These are phyloP conservation scores for Psittacara wagleri DNA, from an alignment of 2,113 vertebrate species.

Conservation along the genomic window DNA sequence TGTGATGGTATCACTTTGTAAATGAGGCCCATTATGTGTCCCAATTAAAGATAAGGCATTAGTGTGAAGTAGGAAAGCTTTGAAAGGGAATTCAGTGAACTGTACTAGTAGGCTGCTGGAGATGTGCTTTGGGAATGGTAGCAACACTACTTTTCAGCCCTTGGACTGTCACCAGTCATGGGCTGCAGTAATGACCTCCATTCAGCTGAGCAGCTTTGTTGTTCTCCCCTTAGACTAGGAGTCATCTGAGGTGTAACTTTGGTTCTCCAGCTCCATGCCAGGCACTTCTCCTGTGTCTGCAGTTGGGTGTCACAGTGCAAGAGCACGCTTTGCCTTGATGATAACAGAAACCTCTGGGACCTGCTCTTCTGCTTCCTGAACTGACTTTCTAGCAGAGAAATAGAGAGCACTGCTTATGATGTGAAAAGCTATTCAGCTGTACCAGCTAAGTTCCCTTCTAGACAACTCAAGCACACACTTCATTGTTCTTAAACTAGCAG, in stretches of 20 bases:
- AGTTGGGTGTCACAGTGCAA: background rate
- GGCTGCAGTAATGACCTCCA: background rate
- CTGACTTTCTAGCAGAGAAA: background rate
- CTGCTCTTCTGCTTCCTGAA: background rate
- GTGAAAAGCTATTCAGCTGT: background rate
- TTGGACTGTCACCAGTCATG: background rate
- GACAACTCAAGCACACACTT: background rate
- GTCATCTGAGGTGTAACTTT: background rate
- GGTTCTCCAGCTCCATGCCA: background rate
- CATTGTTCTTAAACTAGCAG: background rate
- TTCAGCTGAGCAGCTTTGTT: background rate
- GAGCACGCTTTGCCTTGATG: fast-evolving
- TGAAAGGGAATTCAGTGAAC: background rate
- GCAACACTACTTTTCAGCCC: fast-evolving
- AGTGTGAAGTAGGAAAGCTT: background rate
- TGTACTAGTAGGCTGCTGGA: background rate
- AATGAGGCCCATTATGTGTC: background rate
- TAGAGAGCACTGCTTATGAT: background rate
- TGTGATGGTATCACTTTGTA: background rate
- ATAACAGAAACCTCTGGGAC: background rate
- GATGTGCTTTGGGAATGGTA: background rate
- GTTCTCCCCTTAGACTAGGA: background rate
- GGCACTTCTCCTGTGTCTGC: fast-evolving
- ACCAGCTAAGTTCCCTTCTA: background rate
- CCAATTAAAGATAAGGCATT: background rate